Base-by-base conservation (phyloP, 2,113 vertebrate species). In the Astur gentilis region DNA sequence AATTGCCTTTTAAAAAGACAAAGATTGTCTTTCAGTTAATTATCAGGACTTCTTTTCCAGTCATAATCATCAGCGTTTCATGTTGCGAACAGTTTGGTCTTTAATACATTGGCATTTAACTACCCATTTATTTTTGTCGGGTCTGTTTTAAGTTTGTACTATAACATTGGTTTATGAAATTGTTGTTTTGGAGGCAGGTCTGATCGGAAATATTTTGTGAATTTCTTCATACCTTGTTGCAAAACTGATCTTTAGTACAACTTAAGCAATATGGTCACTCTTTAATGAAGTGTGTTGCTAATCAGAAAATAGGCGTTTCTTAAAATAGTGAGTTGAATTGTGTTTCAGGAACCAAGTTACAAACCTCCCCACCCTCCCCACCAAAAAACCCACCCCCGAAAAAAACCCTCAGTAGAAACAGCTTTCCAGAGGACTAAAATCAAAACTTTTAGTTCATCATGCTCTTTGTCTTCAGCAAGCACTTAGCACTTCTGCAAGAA, bases 111-210 rank as follows among this genome's bases (percentile, higher is more conserved):
- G 95, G 81, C 94, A 97, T 95, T 93, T 97, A 97, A 96, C 95
- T 96, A 95, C 87, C 83, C 91, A 97, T 98, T 97, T 98, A 67
- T 97, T 98, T 97, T 96, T 96, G 92, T 96, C 26, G 89, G 76
- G 67, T 98, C 95, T 96, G 96, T 96, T 94, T 97, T 97, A 71
- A 94, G 97, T 98, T 95, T 78, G 94, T 93, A 91, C 83, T 93
- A 70, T 76, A 95, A 77, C 60, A 55, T 89, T 85, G 73, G 91
- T 96, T 72, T 61, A 76, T 58, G 94, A 93, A 83, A 21, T 38
- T 85, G 5, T 92, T 89, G 75, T 70, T 89, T 89, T 72, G 83
- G 77, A 79, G 83, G 64, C 83, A 93, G 80, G 55, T 93, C 87
- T 86, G 77, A 89, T 69, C 1, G 0, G 17, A 83, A 93, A 42